Percentiles rank a stretch among this genome's conserved stretches.
These are phyloP conservation scores for Micropoecilia bifurca DNA, from an alignment of 2,797 vertebrate genomes.

Conservation along the genomic window DNA sequence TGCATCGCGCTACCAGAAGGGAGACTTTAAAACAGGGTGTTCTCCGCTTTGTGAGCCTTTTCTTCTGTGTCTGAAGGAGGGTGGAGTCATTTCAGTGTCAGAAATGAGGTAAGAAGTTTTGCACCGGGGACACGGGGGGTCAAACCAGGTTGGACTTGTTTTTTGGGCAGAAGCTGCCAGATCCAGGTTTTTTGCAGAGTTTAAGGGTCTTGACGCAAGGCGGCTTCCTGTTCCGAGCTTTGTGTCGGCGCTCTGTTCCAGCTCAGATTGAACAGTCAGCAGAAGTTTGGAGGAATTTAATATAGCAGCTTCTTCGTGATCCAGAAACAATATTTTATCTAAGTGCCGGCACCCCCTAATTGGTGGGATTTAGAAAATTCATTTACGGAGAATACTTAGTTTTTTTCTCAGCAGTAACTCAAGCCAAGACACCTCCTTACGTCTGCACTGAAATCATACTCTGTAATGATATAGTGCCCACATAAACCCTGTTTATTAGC, in stretches of 20 bases:
- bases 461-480: slow-evolving; percentile 57
- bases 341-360: slow-evolving; percentile 21
- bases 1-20: slow-evolving; percentile 47
- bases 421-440: slow-evolving; percentile 39
- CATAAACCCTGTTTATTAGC: slow-evolving; percentile 46
- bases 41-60: slow-evolving; percentile 36
- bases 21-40: slow-evolving; percentile 53
- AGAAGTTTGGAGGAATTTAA: slow-evolving; percentile 30
- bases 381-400: background rate
- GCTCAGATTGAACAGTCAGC: slow-evolving; percentile 27
- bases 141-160: slow-evolving; percentile 65
- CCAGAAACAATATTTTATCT: slow-evolving; percentile 38
- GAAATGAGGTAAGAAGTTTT: slow-evolving; percentile 66
- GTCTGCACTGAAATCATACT: slow-evolving; percentile 53
- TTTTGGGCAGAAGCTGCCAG: slow-evolving; percentile 56
- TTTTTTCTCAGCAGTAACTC: background rate
- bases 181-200: slow-evolving; percentile 19
- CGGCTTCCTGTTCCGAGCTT: slow-evolving; percentile 56
- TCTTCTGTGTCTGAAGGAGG: slow-evolving; percentile 51
- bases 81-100: slow-evolving; percentile 55
- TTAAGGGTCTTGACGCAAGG: slow-evolving; percentile 58
- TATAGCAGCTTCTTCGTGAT: slow-evolving; percentile 29
- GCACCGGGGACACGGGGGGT: slow-evolving; percentile 52
- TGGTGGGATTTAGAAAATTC: background rate
- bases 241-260: slow-evolving; percentile 39